Conservation (phyloP, 92 coral and sea anemone genomes). For the Diadumene lineata region DNA sequence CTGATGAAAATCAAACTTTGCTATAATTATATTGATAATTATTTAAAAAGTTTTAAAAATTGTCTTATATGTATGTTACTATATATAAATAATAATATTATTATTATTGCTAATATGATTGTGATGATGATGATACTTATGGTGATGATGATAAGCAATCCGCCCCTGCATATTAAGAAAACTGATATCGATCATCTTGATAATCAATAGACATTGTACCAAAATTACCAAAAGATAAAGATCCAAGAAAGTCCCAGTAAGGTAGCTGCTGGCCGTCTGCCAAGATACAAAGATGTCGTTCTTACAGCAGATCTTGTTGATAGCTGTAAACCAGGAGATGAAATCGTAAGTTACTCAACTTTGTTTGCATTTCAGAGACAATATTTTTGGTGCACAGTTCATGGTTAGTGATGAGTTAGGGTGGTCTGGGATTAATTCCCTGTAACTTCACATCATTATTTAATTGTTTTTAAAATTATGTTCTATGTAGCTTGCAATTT, state of each 20-base stretch:
- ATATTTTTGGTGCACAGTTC: background rate
- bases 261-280: constrained; percentile 93
- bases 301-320: constrained; percentile 93
- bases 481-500: no score
- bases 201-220: constrained; percentile 85
- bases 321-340: constrained; percentile 99
- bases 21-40: no score
- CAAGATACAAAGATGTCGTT: constrained; percentile 95
- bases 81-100: no score
- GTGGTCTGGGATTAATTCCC: no score
- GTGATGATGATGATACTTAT: background rate
- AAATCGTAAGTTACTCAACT: constrained; percentile 71
- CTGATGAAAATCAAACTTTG: no score
- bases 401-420: no score
- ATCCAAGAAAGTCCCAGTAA: constrained; percentile 99
- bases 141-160: background rate
- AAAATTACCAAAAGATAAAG: constrained; percentile 93
- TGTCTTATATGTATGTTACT: no score
- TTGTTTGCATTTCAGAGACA: background rate
- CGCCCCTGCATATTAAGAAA: no score
- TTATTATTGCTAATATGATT: background rate
- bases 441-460: no score
- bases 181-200: background rate
- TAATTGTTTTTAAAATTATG: no score
- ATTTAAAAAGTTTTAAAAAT: no score